These are phyloP conservation scores for Palythoa grandis DNA, from an alignment of 92 coral and sea anemone genomes.

Conservation along the genomic window DNA sequence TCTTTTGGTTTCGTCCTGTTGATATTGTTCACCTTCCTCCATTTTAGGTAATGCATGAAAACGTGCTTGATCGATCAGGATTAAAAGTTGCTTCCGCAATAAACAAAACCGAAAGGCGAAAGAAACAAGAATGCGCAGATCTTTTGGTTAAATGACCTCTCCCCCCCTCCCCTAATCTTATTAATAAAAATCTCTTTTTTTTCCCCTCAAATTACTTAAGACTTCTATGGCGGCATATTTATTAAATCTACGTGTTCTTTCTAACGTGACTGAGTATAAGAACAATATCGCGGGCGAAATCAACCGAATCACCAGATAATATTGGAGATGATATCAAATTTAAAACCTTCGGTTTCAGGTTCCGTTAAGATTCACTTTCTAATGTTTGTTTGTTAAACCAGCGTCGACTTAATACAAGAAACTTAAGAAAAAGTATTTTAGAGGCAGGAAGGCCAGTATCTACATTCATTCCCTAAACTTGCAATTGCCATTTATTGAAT, in stretches of 20 bases:
- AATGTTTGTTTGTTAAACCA: not conserved
- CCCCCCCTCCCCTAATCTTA: not conserved
- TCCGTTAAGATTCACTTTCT: not conserved
- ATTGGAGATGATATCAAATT: not conserved
- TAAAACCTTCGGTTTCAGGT: no score
- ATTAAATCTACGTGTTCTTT: not conserved
- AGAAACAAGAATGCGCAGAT: conserved; percentile 4
- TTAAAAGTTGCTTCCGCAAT: not conserved
- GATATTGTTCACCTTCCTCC: not conserved
- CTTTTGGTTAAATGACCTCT: not conserved
- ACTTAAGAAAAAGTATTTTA: no score
- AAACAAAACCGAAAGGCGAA: not conserved
- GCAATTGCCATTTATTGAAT: no score
- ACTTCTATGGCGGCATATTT: no score
- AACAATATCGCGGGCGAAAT: not conserved
- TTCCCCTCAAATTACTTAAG: not conserved
- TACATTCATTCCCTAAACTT: no score
- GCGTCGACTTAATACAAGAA: no score
- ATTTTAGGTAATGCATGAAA: not conserved
- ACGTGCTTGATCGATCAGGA: not conserved
- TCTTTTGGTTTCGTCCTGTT: not conserved
- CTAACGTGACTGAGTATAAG: not conserved
- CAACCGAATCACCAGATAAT: not conserved
- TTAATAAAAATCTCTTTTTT: not conserved
- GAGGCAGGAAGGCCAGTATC: no score